Conservation (phyloP, 2,113 vertebrate genomes). For the Ariopsis seemanni region DNA sequence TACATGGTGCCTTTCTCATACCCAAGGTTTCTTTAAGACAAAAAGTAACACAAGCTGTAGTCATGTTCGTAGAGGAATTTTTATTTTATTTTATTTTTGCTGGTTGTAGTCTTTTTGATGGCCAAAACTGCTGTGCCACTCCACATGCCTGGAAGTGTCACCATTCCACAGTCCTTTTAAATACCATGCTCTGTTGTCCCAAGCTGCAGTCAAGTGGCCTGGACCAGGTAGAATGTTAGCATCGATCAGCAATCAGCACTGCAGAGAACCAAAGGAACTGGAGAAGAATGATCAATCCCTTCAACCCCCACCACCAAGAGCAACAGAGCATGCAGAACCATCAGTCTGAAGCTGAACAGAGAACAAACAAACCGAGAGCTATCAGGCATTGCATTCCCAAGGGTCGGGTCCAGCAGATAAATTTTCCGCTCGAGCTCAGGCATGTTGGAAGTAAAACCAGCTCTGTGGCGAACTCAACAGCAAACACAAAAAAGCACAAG, state of each 20-base stretch:
- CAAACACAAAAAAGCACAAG: not conserved
- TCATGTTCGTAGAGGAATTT: not conserved
- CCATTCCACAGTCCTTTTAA: not conserved
- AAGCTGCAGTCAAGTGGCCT: not conserved
- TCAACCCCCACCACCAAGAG: not conserved
- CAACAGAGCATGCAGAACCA: constrained; percentile 1
- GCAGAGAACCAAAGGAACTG: not conserved
- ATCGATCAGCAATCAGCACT: not conserved
- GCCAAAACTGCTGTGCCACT: not conserved
- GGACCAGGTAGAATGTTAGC: not conserved
- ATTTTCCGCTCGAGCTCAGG: constrained; percentile 12
- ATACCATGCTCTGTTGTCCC: not conserved
- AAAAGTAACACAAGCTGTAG: not conserved
- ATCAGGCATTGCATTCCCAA: constrained; percentile 3
- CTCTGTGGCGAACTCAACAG: not conserved
- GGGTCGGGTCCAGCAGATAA: not conserved
- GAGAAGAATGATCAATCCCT: not conserved
- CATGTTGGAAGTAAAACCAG: not conserved
- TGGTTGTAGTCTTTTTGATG: not conserved
- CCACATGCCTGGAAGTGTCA: not conserved
- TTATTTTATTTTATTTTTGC: not conserved
- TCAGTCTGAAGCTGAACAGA: not conserved
- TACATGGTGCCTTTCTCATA: not conserved
- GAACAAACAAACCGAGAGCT: constrained; percentile 1
- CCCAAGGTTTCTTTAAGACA: not conserved